Percentiles rank a stretch among this genome's conserved stretches.
These are phyloP conservation scores for Hydropsyche tenuis DNA, from an alignment of 1,140 invertebrate species.

Conservation along the genomic window DNA sequence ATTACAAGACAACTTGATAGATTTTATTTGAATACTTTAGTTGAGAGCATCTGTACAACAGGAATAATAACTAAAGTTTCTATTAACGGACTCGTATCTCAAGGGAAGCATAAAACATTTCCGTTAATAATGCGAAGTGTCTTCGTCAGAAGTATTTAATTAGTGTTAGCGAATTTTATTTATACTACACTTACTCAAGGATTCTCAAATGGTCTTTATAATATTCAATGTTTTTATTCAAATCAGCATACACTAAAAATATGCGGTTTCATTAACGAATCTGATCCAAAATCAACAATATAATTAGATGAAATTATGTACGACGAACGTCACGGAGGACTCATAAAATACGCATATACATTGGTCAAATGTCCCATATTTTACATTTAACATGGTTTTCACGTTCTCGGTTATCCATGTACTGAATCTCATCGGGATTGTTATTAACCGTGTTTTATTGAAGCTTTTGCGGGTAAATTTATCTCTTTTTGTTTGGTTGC, in stretches of 20 bases:
- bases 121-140: slow-evolving; percentile 27
- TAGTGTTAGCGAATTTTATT: neutral
- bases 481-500: neutral
- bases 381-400: neutral
- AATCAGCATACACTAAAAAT: no score
- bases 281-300: no score
- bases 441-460: slow-evolving; percentile 18
- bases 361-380: neutral
- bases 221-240: no score
- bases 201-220: no score
- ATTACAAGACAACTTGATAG: neutral
- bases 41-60: slow-evolving; percentile 17
- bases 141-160: slow-evolving; percentile 18
- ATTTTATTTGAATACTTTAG: neutral
- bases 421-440: slow-evolving; percentile 1
- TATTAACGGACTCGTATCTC: slow-evolving; percentile 22
- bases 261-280: no score
- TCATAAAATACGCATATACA: no score
- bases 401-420: neutral
- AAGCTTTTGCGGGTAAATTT: neutral
- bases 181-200: no score
- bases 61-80: slow-evolving; percentile 3
- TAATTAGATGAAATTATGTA: no score
- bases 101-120: slow-evolving; percentile 29
- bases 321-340: no score